Evolutionary conservation across 1,140 invertebrate species (phyloP).

Genomic region (Drosophila kanapiae): DNA sequence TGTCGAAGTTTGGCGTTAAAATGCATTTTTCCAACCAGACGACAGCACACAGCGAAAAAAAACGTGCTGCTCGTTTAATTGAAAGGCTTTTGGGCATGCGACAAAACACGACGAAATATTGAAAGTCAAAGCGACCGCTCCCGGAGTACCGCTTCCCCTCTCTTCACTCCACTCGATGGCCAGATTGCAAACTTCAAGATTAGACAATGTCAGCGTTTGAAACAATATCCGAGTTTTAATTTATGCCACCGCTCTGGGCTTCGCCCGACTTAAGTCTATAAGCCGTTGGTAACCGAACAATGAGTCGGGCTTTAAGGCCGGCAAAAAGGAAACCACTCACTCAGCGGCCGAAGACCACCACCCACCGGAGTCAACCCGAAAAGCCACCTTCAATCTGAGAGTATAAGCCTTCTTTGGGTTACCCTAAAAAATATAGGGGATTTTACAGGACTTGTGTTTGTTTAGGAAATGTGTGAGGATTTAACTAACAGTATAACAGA

Average conservation of each 20-base stretch:
- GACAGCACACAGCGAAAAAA: slow-evolving; percentile 27
- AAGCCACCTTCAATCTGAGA: slow-evolving; percentile 10
- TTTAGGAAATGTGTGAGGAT: background rate
- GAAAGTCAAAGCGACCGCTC: slow-evolving; percentile 48
- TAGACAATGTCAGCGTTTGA: slow-evolving; percentile 52
- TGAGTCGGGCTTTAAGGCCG: slow-evolving; percentile 24
- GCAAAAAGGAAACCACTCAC: slow-evolving; percentile 30
- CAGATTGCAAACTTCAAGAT: slow-evolving; percentile 53
- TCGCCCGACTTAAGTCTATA: slow-evolving; percentile 29
- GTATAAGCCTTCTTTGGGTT: slow-evolving; percentile 4
- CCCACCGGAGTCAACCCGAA: background rate
- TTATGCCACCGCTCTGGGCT: slow-evolving; percentile 53
- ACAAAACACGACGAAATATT: slow-evolving; percentile 58
- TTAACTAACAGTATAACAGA: background rate
- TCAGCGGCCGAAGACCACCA: slow-evolving; percentile 1
- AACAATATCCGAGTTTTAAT: slow-evolving; percentile 58
- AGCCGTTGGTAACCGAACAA: slow-evolving; percentile 39
- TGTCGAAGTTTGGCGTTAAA: slow-evolving; percentile 68
- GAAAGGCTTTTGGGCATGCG: slow-evolving; percentile 73
- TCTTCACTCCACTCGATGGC: background rate
- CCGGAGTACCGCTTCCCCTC: background rate
- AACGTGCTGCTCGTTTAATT: slow-evolving; percentile 71
- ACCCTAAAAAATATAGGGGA: background rate
- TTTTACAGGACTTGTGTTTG: background rate
- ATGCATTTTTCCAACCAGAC: slow-evolving; percentile 43